A percentile compares a stretch with the other conserved stretches of the same genome.
These are phyloP conservation scores for Malacosoma neustria DNA, from an alignment of 2,888 invertebrate species.

Conservation along the genomic window DNA sequence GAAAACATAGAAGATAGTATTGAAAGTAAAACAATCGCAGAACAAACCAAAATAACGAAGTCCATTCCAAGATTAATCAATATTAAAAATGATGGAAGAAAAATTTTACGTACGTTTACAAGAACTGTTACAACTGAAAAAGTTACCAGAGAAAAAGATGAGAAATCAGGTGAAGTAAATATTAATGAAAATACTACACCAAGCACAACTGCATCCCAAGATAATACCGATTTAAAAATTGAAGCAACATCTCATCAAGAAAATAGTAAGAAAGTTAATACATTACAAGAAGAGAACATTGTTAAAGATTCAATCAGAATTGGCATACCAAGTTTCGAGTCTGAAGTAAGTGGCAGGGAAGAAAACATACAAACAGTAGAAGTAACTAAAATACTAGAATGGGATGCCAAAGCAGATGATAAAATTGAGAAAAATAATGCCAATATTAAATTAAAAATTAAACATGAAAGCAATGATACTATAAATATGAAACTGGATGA, in stretches of 20 bases:
- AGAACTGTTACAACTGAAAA: slow-evolving; percentile 3
- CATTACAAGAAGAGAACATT: slow-evolving; percentile 6
- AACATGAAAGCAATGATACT: neutral
- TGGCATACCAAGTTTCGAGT: slow-evolving; percentile 2
- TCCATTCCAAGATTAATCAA: neutral
- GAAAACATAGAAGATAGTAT: neutral
- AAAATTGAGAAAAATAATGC: neutral
- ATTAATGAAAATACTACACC: slow-evolving; percentile 3
- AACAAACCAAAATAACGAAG: slow-evolving; percentile 2
- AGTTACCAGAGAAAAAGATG: slow-evolving; percentile 1
- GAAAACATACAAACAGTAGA: slow-evolving; percentile 8
- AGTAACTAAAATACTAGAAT: slow-evolving; percentile 8
- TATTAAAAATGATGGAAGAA: neutral
- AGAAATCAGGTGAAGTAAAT: slow-evolving; percentile 1
- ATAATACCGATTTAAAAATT: slow-evolving; percentile 8
- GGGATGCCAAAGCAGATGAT: neutral
- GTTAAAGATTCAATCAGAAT: slow-evolving; percentile 8
- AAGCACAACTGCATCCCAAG: slow-evolving; percentile 4
- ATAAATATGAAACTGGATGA: neutral
- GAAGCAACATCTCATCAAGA: slow-evolving; percentile 11
- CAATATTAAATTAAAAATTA: neutral
- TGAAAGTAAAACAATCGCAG: neutral
- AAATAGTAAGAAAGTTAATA: slow-evolving; percentile 12
- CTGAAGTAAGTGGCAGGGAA: slow-evolving; percentile 5
- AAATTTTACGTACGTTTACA: neutral